Evolutionary conservation across 2,888 invertebrate species (phyloP).

Genomic region (Yponomeuta plumbellus): DNA sequence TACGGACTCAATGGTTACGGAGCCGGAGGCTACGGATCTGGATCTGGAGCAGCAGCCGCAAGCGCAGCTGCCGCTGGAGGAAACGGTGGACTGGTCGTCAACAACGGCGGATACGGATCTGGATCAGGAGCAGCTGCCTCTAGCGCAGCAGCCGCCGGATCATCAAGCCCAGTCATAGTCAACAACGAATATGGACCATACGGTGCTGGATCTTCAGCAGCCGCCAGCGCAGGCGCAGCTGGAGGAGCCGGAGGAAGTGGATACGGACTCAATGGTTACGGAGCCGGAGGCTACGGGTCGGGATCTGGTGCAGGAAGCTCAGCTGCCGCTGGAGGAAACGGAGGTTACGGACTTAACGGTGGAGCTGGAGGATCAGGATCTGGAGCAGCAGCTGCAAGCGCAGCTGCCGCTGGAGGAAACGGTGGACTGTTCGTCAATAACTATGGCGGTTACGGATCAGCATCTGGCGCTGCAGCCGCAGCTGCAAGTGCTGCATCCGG

Average conservation of each 20-base stretch:
- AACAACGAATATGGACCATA: background rate
- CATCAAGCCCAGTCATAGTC: too few species aligned
- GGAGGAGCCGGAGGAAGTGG: background rate
- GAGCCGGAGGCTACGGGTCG: background rate
- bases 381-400: background rate
- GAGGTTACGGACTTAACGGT: slow-evolving; percentile 5
- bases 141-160: slow-evolving; percentile 2
- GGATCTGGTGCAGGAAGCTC: background rate
- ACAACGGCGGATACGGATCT: background rate
- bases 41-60: slow-evolving; percentile 1
- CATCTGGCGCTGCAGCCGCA: background rate
- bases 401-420: slow-evolving; percentile 1
- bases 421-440: slow-evolving; percentile 2
- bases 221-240: slow-evolving; percentile 3
- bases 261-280: background rate
- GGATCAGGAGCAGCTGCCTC: slow-evolving; percentile 7
- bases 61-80: slow-evolving; percentile 11
- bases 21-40: background rate
- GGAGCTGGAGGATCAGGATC: background rate
- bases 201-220: slow-evolving; percentile 2
- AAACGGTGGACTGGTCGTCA: background rate
- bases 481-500: too few species aligned
- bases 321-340: slow-evolving; percentile 12
- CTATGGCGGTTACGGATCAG: background rate
- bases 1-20: background rate